Evolutionary conservation across 2,113 vertebrate species (phyloP).

Genomic region (Chaetodon auriga): DNA sequence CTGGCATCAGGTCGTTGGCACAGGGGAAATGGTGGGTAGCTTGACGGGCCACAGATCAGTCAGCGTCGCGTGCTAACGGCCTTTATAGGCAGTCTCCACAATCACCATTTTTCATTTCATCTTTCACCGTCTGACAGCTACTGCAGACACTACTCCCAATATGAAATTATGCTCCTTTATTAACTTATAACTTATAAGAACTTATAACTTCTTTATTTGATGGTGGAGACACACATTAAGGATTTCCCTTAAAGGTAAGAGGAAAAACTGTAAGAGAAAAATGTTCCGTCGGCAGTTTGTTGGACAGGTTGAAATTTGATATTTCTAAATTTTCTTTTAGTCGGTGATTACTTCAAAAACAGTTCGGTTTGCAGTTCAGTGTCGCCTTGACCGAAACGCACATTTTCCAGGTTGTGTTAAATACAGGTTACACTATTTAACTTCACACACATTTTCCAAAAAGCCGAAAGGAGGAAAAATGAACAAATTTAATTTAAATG

Average conservation of each 20-base stretch:
- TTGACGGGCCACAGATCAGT: conserved; percentile 66
- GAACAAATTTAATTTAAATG: neutral
- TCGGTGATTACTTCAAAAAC: neutral
- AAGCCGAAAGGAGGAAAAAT: too few relatives aligned
- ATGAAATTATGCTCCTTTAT: neutral
- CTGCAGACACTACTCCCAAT: neutral
- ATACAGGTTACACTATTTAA: neutral
- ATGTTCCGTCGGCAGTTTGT: neutral
- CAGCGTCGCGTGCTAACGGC: conserved; percentile 79
- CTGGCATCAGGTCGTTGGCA: conserved; percentile 60
- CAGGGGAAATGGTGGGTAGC: conserved; percentile 61
- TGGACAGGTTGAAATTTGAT: neutral
- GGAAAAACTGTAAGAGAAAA: neutral
- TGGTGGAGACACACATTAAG: neutral
- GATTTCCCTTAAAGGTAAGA: conserved; percentile 43
- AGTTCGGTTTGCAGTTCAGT: neutral
- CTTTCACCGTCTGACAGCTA: neutral
- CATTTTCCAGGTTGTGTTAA: too few relatives aligned
- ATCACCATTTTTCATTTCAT: conserved; percentile 44
- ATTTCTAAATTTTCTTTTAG: neutral
- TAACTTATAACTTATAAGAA: too few relatives aligned
- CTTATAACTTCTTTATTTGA: neutral
- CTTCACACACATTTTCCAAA: too few relatives aligned
- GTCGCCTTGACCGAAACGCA: neutral
- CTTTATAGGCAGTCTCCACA: conserved; percentile 42